phyloP scores from a whole-genome alignment of 2,797 vertebrate genomes.

The Onychomys torridus region DNA sequence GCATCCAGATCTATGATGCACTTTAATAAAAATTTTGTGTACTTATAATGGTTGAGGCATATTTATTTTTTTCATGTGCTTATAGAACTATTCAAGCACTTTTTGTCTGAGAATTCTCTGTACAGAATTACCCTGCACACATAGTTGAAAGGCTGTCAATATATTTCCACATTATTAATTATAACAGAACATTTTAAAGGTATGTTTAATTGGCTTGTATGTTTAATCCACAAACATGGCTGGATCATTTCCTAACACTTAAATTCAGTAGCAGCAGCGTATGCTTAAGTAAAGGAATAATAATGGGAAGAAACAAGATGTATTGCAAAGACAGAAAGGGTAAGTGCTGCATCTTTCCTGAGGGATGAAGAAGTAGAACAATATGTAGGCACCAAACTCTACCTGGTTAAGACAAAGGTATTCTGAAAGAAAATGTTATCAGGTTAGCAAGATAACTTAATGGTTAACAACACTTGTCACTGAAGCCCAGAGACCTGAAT shows the following conservation, averaged over 20 bases:
- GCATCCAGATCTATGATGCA: background rate
- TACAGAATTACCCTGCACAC: background rate
- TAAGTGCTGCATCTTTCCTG: background rate
- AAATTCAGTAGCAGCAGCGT: background rate
- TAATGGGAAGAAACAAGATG: background rate
- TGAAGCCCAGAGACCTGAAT: background rate
- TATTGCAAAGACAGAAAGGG: background rate
- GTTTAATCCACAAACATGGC: background rate
- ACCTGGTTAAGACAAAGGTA: too few species aligned
- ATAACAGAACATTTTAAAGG: background rate
- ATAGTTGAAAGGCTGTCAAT: background rate
- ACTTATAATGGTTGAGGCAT: background rate
- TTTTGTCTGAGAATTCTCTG: background rate
- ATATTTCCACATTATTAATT: background rate
- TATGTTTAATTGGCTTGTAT: background rate
- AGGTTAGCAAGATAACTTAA: background rate
- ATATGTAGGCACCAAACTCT: rapidly evolving
- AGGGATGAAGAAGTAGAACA: background rate
- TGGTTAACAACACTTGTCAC: background rate
- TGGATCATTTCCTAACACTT: background rate
- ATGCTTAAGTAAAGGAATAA: background rate
- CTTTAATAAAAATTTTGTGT: background rate
- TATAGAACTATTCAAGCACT: background rate
- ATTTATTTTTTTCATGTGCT: background rate
- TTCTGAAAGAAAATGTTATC: background rate